Conservation (phyloP, 53 echinoderm and acorn worm genomes). For the Arbacia lixula region DNA sequence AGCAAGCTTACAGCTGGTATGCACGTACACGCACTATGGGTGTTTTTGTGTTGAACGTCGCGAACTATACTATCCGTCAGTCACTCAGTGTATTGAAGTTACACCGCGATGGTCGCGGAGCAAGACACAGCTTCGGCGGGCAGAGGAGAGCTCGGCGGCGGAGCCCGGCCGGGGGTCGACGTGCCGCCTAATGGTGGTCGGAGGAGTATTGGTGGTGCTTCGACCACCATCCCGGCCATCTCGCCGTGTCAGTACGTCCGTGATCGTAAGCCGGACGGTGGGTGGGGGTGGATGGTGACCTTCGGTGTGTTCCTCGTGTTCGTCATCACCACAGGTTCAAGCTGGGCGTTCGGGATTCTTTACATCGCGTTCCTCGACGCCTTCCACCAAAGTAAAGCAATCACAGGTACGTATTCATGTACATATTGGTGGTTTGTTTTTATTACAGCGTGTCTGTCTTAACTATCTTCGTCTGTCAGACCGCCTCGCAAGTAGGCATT, state of each 20-base stretch:
- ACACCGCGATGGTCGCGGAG: not conserved
- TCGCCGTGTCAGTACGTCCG: conserved; percentile 5
- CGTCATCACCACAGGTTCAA: conserved; percentile 46
- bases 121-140: too few species aligned
- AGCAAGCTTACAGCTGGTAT: too few species aligned
- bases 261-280: conserved; percentile 40
- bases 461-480: too few species aligned
- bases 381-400: conserved; percentile 35
- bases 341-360: conserved; percentile 49
- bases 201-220: not conserved
- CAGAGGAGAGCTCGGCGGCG: not conserved
- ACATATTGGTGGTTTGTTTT: too few species aligned
- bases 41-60: too few species aligned
- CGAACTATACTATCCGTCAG: too few species aligned
- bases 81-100: too few species aligned
- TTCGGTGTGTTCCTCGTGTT: conserved; percentile 47
- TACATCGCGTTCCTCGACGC: conserved; percentile 53
- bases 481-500: too few species aligned
- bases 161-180: not conserved
- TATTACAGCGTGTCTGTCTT: too few species aligned
- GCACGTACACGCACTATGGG: too few species aligned
- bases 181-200: too few species aligned
- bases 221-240: not conserved
- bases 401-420: conserved; percentile 25
- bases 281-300: conserved; percentile 45